Percentiles rank a stretch among this genome's conserved stretches.
Conservation (phyloP, 2,797 vertebrate species). For the Leuciscus waleckii region DNA sequence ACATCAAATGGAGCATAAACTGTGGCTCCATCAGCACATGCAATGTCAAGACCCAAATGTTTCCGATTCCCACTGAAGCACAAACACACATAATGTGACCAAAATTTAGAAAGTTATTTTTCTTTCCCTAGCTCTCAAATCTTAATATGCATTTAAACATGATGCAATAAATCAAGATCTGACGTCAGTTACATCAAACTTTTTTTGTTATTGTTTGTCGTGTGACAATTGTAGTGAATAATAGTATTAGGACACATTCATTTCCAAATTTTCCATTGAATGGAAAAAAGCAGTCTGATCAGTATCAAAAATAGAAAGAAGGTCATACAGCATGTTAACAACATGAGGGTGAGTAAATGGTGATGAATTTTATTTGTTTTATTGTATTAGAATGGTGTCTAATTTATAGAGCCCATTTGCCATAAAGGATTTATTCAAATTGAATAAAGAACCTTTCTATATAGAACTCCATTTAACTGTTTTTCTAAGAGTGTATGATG, state of each 20-base stretch:
- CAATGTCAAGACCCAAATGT: slow-evolving; percentile 76
- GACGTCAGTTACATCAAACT: neutral
- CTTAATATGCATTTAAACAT: neutral
- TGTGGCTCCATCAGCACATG: slow-evolving; percentile 61
- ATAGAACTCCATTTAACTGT: too few relatives aligned
- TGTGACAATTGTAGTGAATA: neutral
- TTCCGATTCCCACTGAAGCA: neutral
- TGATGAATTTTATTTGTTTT: neutral
- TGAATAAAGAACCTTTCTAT: neutral
- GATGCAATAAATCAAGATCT: neutral
- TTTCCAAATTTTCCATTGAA: neutral
- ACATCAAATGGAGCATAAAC: slow-evolving; percentile 77
- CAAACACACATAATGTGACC: neutral
- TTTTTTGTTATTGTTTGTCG: neutral
- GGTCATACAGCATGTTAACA: neutral
- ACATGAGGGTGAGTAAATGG: neutral
- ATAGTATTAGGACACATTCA: neutral
- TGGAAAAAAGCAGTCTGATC: neutral
- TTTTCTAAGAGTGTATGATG: neutral
- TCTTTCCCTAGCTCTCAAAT: neutral
- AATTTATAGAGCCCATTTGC: neutral
- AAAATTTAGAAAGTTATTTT: neutral
- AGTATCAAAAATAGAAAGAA: neutral
- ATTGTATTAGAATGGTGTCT: neutral
- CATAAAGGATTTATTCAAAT: neutral